Percentiles rank a stretch among this genome's conserved stretches.
These are phyloP conservation scores for Chondrosia reniformis DNA, from an alignment of 37 sponge, comb jelly and placozoan genomes.

Conservation along the genomic window DNA sequence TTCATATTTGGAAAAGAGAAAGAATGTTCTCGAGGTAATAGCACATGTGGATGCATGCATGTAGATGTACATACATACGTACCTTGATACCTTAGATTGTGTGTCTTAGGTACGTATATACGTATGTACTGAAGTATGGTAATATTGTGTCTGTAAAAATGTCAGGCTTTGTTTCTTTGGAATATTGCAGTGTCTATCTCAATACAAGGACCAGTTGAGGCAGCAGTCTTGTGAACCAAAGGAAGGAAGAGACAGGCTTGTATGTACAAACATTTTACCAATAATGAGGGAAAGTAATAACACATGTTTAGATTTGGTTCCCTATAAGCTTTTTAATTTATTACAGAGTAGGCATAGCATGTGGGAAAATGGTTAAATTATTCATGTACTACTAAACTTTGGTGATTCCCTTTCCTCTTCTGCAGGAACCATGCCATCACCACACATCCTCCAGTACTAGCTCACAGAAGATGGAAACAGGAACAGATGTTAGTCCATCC, in stretches of 20 bases:
- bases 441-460: background rate
- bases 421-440: background rate
- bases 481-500: background rate
- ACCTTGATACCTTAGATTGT: background rate
- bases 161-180: background rate
- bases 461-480: background rate
- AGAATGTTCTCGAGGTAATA: constrained; percentile 52
- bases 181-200: background rate
- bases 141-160: too few species aligned
- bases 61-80: background rate
- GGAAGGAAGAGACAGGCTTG: background rate
- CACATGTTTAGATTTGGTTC: background rate
- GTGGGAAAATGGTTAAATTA: too few species aligned
- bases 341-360: too few species aligned
- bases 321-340: too few species aligned
- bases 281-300: background rate
- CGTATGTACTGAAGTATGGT: background rate
- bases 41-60: background rate
- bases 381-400: background rate
- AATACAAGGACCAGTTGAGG: constrained; percentile 17
- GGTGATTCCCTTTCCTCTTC: background rate
- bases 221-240: constrained; percentile 6
- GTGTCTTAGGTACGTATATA: background rate
- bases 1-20: constrained; percentile 47
- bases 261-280: background rate